Evolutionary conservation across 2,888 invertebrate genomes (phyloP).

Genomic region (Trisateles emortualis): DNA sequence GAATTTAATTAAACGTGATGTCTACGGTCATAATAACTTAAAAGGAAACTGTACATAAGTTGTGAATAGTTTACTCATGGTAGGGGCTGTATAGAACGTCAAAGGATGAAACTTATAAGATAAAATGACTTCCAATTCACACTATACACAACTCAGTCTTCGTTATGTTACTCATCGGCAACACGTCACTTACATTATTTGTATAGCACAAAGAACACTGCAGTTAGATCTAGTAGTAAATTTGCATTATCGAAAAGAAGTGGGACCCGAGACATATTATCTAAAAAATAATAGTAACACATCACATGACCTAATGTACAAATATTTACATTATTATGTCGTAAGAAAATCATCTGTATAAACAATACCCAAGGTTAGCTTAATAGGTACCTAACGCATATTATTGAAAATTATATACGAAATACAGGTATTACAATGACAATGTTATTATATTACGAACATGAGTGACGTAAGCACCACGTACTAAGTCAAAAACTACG

Average conservation of each 20-base stretch:
- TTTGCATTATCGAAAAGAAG: not conserved
- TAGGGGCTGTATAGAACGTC: constrained; percentile 28
- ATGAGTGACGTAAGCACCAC: too few species aligned
- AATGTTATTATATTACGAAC: too few species aligned
- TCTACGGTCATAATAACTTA: constrained; percentile 1
- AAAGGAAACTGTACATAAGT: not conserved
- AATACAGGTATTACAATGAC: too few species aligned
- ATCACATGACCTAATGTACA: too few species aligned
- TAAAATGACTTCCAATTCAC: constrained; percentile 58
- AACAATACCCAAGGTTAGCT: too few species aligned
- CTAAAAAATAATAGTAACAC: too few species aligned
- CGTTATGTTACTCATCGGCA: constrained; percentile 54
- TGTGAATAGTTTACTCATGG: constrained; percentile 20
- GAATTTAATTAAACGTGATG: constrained; percentile 21
- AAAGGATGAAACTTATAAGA: constrained; percentile 45
- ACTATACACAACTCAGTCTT: constrained; percentile 69
- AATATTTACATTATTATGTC: too few species aligned
- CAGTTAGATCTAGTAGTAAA: not conserved
- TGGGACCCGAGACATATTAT: too few species aligned
- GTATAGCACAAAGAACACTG: constrained; percentile 18
- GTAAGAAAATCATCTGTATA: too few species aligned
- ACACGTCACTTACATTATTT: constrained; percentile 44
- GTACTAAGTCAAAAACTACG: too few species aligned
- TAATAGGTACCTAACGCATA: too few species aligned
- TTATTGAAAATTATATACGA: too few species aligned